phyloP scores from a whole-genome alignment of 2,113 vertebrate genomes.

The Nerophis ophidion region DNA sequence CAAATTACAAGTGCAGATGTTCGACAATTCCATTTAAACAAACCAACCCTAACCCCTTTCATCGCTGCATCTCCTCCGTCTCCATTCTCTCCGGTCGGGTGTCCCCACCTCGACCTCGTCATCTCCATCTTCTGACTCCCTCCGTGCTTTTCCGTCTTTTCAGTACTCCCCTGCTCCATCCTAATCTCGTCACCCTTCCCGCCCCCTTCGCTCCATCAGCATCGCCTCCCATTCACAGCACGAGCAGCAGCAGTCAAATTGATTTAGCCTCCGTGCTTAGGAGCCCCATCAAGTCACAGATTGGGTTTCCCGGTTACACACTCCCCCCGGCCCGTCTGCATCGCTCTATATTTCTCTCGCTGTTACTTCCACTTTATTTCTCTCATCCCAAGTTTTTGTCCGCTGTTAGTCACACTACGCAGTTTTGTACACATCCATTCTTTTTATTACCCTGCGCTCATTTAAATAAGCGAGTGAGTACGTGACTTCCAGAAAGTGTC shows the following conservation, averaged over 20 bases:
- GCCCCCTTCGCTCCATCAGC: constrained; percentile 46
- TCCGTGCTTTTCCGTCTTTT: constrained; percentile 29
- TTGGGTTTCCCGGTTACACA: constrained; percentile 56
- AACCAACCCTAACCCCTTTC: constrained; percentile 13
- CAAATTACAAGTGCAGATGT: background rate
- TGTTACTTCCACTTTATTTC: constrained; percentile 19
- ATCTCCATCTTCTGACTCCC: constrained; percentile 23
- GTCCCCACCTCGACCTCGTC: constrained; percentile 44
- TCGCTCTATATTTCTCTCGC: constrained; percentile 28
- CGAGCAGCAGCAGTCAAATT: constrained; percentile 64
- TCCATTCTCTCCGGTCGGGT: constrained; percentile 15
- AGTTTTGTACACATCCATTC: constrained; percentile 2
- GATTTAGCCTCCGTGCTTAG: constrained; percentile 65
- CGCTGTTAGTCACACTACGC: constrained; percentile 7
- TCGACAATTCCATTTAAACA: background rate
- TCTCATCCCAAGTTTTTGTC: constrained; percentile 8
- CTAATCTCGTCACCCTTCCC: constrained; percentile 36
- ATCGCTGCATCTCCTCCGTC: constrained; percentile 17
- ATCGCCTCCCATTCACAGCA: constrained; percentile 51
- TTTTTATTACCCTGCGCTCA: background rate
- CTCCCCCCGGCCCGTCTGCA: constrained; percentile 37
- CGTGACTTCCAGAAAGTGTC: background rate
- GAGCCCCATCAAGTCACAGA: constrained; percentile 62
- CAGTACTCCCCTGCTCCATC: constrained; percentile 42
- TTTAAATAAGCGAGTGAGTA: background rate